A percentile compares a stretch with the other conserved stretches of the same genome.
Evolutionary conservation across 2,113 vertebrate species (phyloP).

Genomic region (Gopherus flavomarginatus): DNA sequence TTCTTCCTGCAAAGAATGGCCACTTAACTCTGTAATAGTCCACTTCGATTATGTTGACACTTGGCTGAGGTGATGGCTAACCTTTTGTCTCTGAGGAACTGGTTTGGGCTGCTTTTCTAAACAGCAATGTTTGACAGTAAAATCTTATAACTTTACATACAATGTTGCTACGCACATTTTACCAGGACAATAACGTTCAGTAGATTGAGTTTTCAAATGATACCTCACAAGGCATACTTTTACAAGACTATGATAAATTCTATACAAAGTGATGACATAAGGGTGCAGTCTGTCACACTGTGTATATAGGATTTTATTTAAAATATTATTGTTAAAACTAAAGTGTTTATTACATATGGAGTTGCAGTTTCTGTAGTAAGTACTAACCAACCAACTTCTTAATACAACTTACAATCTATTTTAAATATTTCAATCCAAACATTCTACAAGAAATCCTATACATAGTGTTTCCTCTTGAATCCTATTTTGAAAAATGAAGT

Average conservation of each 20-base stretch:
- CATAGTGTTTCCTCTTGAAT: not conserved
- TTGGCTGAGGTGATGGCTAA: not conserved
- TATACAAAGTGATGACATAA: not conserved
- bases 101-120: not conserved
- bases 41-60: not conserved
- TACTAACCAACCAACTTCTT: not conserved
- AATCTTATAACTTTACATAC: not conserved
- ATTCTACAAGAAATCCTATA: not conserved
- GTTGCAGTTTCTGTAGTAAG: not conserved
- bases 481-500: not conserved
- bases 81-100: not conserved
- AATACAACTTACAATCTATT: not conserved
- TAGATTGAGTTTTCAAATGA: not conserved
- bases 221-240: not conserved
- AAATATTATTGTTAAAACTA: not conserved
- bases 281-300: not conserved
- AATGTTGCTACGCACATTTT: not conserved
- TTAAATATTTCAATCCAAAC: not conserved
- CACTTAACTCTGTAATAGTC: not conserved
- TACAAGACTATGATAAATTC: too few species aligned
- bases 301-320: not conserved
- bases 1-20: not conserved
- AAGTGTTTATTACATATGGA: not conserved
- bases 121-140: not conserved
- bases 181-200: not conserved